These are phyloP conservation scores for Stenchaetothrips biformis DNA, from an alignment of 2,888 invertebrate species.

Conservation along the genomic window DNA sequence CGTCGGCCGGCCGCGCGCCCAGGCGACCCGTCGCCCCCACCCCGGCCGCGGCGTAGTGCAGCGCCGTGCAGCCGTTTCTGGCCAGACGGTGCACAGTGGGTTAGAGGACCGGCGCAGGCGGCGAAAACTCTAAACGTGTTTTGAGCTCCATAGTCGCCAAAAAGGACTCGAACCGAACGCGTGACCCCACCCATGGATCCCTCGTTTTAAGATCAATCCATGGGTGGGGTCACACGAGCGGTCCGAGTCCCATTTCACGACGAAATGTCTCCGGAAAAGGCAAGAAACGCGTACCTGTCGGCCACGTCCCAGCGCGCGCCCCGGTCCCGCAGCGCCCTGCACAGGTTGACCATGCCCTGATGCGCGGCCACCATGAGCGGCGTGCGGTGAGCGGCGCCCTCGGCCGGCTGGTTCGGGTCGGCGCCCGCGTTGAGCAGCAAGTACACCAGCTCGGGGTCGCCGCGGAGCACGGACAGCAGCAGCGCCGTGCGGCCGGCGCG, in stretches of 20 bases:
- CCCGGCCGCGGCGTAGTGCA: slow-evolving; percentile 33
- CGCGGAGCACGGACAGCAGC: slow-evolving; percentile 38
- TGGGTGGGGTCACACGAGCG: neutral
- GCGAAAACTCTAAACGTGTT: no score
- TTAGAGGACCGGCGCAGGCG: no score
- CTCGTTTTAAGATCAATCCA: no score
- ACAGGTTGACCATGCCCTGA: slow-evolving; percentile 35
- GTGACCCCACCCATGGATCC: no score
- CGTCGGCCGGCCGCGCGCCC: neutral
- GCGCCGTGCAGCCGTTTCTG: slow-evolving; percentile 38
- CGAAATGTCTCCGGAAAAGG: slow-evolving; percentile 20
- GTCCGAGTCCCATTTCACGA: neutral
- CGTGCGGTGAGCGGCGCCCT: slow-evolving; percentile 36
- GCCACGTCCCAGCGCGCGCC: slow-evolving; percentile 38
- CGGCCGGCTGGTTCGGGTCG: slow-evolving; percentile 36
- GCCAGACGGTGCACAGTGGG: neutral
- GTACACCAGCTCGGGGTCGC: slow-evolving; percentile 35
- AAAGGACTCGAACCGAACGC: no score
- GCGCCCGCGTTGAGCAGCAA: slow-evolving; percentile 38
- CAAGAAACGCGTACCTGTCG: slow-evolving; percentile 35
- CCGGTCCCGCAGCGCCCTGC: slow-evolving; percentile 35
- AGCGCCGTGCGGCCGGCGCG: slow-evolving; percentile 38
- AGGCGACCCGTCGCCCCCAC: neutral
- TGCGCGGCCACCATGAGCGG: slow-evolving; percentile 39
- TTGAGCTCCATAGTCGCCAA: no score